Conservation (phyloP, 1,140 invertebrate species). For the Drosophila sturtevanti region DNA sequence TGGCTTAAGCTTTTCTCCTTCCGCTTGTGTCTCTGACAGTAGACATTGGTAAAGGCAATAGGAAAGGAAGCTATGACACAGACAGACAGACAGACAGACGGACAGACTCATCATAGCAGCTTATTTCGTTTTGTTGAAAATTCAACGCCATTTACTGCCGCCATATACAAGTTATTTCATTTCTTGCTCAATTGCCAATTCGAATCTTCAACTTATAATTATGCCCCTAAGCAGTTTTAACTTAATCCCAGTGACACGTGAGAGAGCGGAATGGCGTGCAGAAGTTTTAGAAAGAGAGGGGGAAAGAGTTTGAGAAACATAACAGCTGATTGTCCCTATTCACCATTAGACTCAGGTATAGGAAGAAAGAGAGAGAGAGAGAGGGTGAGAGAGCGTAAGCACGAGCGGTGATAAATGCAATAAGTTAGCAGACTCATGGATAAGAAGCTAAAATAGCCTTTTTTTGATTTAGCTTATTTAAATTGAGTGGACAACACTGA, state of each 20-base stretch:
- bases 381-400: too few species aligned
- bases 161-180: background rate
- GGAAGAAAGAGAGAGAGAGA: background rate
- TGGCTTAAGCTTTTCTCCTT: background rate
- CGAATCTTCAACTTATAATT: background rate
- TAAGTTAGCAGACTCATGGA: background rate
- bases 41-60: too few species aligned
- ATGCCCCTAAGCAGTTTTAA: background rate
- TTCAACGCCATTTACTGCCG: background rate
- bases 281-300: background rate
- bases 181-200: background rate
- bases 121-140: background rate
- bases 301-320: background rate
- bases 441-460: background rate
- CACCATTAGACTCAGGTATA: background rate
- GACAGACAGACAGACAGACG: background rate
- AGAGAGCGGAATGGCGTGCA: background rate
- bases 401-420: background rate
- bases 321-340: conserved; percentile 18
- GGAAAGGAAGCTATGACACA: too few species aligned
- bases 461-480: too few species aligned
- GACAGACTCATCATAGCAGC: too few species aligned
- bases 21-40: background rate
- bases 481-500: background rate
- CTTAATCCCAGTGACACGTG: background rate